Base-by-base conservation (phyloP, 1,140 invertebrate genomes). In the Tribolium madens region DNA sequence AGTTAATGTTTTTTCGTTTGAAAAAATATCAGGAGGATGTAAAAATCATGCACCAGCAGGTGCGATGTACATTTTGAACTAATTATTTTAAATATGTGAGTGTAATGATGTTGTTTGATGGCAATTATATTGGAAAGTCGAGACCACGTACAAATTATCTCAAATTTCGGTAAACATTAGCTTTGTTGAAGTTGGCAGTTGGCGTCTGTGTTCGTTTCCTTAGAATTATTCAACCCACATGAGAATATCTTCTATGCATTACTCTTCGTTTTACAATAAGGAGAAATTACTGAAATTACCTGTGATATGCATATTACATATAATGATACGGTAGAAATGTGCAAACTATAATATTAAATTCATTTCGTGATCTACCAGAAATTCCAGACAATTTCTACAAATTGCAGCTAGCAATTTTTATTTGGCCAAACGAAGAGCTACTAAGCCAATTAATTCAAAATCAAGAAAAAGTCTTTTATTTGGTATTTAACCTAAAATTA, bases 281-380 rank as follows among this genome's bases (percentile, higher is more conserved):
- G 57, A 64, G 57, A 64, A 64, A 64, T 64, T 64, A 64, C 57
- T 64, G 26, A 64, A 64, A 64, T 64, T 64, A 64, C 57, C 52
- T 64, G 7, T 64, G 57, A 64, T 33, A 64, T 64, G 57, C 57
- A 64, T 64, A 64, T 64, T 64, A 13, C 57, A 17, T 64, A 64
- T 64, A 64, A 64, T 64, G 36, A 64, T 64, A 64, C 57, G 57
- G 57, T 64, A 33, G 57, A 64, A 64, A 64, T 64, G 57, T 64
- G 57, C 57, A 64, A 64, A 64, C 57, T 64, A 64, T 64, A 64
- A 64, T 64, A 64, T 64, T 64, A 64, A 64, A 64, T 33, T 64
- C 57, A 64, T 64, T 64, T 64, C 57, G 57, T 64, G 57, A 64
- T 64, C 57, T 64, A 64, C 57, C 14, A 64, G 57, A 64, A 64